Evolutionary conservation across 2,888 invertebrate species (phyloP), one percentile per base, ranked within the genome.

Genomic region (Aporophyla nigra): DNA sequence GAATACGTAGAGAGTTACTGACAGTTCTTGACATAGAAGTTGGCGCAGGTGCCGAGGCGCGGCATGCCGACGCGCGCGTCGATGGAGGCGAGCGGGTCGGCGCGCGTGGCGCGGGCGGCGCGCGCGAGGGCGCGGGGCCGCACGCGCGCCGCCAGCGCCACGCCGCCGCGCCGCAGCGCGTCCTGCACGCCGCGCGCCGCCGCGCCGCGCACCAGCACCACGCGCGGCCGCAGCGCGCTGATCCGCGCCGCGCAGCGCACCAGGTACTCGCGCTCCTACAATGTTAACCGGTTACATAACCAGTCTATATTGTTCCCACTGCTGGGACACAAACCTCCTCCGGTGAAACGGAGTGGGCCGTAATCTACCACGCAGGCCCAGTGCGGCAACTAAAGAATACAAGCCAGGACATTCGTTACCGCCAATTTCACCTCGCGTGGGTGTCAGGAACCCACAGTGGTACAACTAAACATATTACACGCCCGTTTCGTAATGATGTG

Each of bases 151-250:
- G 99, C 98, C 19, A 99, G 97, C 0, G 99, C 99, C 76, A 84
- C 98, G 53, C 92, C 91, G 54, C 97, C 90, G 97, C 97, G 80
- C 1, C 98, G 97, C 71, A 99, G 96, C 91, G 98, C 97, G 90
- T 99, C 98, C 95, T 99, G 99, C 19, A 99, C 99, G 59, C 98
- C 96, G 91, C 97, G 98, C 88, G 98, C 98, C 14, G 99, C 99
- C 69, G 98, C 98, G 85, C 99, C 98, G 91, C 99, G 98, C 0
- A 99, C 99, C 56, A 99, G 95, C 49, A 99, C 98, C 49, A 99
- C 97, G 90, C 98, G 98, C 0, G 99, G 99, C 56, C 98, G 97
- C 76, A 99, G 97, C 24, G 98, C 98, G 51, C 98, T 97, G 69
- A 99, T 98, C 87, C 99, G 97, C 0, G 98, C 98, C 7, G 99